These are phyloP conservation scores for Chaetorhynchus papuensis DNA, from an alignment of 2,113 vertebrate species.

Conservation along the genomic window DNA sequence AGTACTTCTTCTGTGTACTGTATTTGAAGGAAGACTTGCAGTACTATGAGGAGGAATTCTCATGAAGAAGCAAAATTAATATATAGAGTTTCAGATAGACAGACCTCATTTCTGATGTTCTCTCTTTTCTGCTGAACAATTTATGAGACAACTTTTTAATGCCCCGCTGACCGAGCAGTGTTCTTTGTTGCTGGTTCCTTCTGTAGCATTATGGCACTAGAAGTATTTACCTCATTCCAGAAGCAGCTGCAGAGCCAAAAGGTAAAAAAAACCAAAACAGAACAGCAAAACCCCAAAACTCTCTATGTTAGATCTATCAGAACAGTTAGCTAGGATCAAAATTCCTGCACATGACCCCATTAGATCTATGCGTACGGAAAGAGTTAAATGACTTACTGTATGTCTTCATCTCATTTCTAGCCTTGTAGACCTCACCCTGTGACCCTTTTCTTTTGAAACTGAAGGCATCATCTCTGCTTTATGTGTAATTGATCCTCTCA, in stretches of 20 bases:
- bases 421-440: not conserved
- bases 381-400: not conserved
- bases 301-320: not conserved
- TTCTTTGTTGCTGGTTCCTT: not conserved
- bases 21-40: not conserved
- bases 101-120: not conserved
- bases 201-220: not conserved
- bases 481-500: not conserved
- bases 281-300: not conserved
- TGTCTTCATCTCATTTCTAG: not conserved
- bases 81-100: not conserved
- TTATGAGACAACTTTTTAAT: not conserved
- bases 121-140: not conserved
- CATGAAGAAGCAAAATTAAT: not conserved
- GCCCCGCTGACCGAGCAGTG: rapidly evolving
- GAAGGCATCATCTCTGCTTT: not conserved
- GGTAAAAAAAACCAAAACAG: rapidly evolving
- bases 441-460: not conserved
- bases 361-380: not conserved
- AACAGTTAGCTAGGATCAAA: not conserved
- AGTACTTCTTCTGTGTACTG: not conserved
- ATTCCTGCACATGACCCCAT: not conserved
- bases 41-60: not conserved
- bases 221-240: not conserved
- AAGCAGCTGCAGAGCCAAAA: not conserved